Conservation (phyloP, 2,113 vertebrate species). For the Oreochromis spilurus region DNA sequence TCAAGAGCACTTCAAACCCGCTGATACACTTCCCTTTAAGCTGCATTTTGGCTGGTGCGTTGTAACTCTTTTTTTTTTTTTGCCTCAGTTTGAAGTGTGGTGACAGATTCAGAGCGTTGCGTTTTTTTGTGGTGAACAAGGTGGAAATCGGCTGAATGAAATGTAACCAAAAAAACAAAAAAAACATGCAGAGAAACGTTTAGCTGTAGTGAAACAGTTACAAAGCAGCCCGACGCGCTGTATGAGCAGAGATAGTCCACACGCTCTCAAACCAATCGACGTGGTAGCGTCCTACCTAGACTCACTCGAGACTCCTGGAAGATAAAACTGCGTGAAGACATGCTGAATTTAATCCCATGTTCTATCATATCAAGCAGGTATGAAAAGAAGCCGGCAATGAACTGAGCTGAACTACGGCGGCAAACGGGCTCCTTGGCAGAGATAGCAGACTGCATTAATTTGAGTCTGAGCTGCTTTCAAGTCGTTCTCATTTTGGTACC, state of each 20-base stretch:
- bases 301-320: not conserved
- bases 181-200: not conserved
- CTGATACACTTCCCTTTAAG: conserved; percentile 11
- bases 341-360: not conserved
- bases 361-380: not conserved
- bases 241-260: not conserved
- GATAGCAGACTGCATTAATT: not conserved
- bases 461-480: not conserved
- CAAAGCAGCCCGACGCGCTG: not conserved
- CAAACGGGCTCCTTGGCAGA: not conserved
- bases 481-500: conserved; percentile 22
- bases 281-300: conserved; percentile 6
- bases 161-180: not conserved
- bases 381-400: not conserved
- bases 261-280: conserved; percentile 28
- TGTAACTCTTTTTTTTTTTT: not conserved
- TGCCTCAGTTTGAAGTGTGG: not conserved
- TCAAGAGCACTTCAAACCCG: conserved; percentile 34
- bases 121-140: not conserved
- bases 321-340: not conserved
- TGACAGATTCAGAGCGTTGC: not conserved
- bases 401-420: not conserved
- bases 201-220: conserved; percentile 17
- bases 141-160: not conserved
- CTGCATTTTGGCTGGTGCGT: not conserved